phyloP scores from a whole-genome alignment of 2,888 invertebrate species.

The Oasisia sp. region DNA sequence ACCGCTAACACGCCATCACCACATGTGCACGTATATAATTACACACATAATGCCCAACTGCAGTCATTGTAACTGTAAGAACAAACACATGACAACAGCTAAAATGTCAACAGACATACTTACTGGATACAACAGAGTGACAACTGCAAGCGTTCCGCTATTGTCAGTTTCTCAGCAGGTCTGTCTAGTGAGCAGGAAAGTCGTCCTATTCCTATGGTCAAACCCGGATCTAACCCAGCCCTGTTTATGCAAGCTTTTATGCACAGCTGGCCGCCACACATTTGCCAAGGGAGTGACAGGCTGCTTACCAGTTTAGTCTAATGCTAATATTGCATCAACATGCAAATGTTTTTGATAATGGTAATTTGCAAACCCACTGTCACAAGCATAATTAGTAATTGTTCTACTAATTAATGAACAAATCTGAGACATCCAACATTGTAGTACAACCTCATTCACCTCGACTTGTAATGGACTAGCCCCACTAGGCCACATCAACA shows the following conservation, averaged over 20 bases:
- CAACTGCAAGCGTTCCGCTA: constrained; percentile 3
- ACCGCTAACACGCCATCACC: not conserved
- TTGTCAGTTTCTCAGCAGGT: not conserved
- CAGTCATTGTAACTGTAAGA: not conserved
- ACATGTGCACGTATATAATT: not conserved
- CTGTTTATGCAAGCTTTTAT: constrained; percentile 11
- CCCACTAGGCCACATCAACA: not conserved
- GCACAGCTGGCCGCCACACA: not conserved
- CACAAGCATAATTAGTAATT: not conserved
- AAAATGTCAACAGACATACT: not conserved
- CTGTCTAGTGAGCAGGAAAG: not conserved
- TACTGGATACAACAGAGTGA: not conserved
- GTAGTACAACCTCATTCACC: not conserved
- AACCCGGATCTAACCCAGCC: constrained; percentile 13
- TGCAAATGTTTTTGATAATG: not conserved
- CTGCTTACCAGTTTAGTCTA: not conserved
- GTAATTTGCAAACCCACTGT: not conserved
- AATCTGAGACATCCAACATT: not conserved
- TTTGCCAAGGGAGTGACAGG: not conserved
- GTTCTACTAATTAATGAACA: not conserved
- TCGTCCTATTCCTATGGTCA: not conserved
- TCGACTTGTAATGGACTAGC: not conserved
- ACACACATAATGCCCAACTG: not conserved
- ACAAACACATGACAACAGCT: not conserved
- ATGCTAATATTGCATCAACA: not conserved